Percentiles rank a stretch among this genome's conserved stretches.
Conservation (phyloP, 2,888 invertebrate species). For the Auanema sp. region DNA sequence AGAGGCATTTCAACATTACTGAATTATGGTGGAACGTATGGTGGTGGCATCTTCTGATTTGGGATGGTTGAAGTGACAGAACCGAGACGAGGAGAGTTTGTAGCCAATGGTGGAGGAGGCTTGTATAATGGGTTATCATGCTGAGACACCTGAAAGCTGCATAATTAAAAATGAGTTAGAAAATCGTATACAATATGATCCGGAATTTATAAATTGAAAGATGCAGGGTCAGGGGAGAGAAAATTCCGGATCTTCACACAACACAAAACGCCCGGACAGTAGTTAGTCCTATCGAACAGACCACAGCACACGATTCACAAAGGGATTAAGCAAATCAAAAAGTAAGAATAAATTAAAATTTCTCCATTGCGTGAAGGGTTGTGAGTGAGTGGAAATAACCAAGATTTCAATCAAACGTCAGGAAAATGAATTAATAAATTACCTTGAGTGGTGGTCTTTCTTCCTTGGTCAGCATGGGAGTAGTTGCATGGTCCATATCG, state of each 20-base stretch:
- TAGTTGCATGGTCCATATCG: conserved; percentile 71
- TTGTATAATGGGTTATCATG: conserved; percentile 77
- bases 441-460: conserved; percentile 82
- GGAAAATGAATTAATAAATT: conserved; percentile 31
- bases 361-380: too few relatives aligned
- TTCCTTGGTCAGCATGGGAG: conserved; percentile 89
- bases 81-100: conserved; percentile 38
- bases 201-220: too few relatives aligned
- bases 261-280: too few relatives aligned
- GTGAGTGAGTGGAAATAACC: not conserved
- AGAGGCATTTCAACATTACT: too few relatives aligned
- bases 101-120: conserved; percentile 81
- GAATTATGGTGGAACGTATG: conserved; percentile 91
- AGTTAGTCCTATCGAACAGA: too few relatives aligned
- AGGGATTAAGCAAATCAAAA: too few relatives aligned
- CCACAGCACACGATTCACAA: too few relatives aligned
- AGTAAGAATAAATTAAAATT: too few relatives aligned
- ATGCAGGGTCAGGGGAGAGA: too few relatives aligned
- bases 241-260: too few relatives aligned
- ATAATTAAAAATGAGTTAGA: too few relatives aligned
- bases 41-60: conserved; percentile 86
- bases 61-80: conserved; percentile 70
- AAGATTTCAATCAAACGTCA: conserved; percentile 21
- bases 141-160: conserved; percentile 23
- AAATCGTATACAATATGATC: too few relatives aligned